Evolutionary conservation across 2,113 vertebrate species (phyloP).

Genomic region (Bettongia penicillata): DNA sequence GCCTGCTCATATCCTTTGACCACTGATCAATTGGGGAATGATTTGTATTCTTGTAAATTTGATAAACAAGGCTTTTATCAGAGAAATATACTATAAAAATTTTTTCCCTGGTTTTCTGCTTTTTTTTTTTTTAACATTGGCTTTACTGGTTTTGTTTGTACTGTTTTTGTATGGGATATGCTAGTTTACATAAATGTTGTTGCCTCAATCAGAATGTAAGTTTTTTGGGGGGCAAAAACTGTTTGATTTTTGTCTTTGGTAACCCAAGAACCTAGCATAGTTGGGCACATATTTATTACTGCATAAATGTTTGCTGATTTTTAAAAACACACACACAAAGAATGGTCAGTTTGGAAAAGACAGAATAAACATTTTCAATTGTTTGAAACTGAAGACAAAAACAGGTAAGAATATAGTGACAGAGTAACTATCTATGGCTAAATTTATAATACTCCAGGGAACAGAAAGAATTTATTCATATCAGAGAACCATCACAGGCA

Average conservation of each 20-base stretch:
- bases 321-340: not conserved
- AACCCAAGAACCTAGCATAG: not conserved
- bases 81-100: too few species aligned
- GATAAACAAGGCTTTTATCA: too few species aligned
- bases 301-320: not conserved
- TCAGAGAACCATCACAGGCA: not conserved
- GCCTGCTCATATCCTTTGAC: too few species aligned
- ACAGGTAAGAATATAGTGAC: not conserved
- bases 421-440: not conserved
- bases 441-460: not conserved
- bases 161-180: not conserved
- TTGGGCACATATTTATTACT: not conserved
- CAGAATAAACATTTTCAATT: not conserved
- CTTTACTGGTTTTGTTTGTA: not conserved
- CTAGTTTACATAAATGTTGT: not conserved
- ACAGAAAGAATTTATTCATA: not conserved
- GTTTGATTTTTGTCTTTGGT: not conserved
- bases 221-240: not conserved
- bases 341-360: not conserved
- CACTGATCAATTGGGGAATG: too few species aligned
- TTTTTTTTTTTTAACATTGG: too few species aligned
- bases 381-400: not conserved
- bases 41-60: too few species aligned
- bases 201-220: not conserved
- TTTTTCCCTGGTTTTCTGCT: too few species aligned